phyloP scores from a whole-genome alignment of 2,113 vertebrate genomes.

The Pyxicephalus adspersus region DNA sequence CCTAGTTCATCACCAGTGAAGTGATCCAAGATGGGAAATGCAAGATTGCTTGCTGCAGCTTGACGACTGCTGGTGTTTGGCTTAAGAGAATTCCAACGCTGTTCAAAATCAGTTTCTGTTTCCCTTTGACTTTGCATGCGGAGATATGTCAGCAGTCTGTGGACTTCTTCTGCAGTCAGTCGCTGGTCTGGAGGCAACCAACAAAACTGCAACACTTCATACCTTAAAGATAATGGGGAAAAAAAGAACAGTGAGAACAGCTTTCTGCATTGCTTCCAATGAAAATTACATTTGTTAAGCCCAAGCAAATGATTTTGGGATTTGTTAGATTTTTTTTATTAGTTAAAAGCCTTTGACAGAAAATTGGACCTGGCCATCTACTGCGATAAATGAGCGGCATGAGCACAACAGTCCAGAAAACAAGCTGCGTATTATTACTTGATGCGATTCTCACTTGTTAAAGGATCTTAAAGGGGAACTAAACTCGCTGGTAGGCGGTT shows the following conservation, averaged over 20 bases:
- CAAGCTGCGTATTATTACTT: no score
- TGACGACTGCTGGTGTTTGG: conserved; percentile 81
- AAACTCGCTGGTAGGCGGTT: no score
- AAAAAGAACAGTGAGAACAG: not conserved
- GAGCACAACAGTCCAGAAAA: no score
- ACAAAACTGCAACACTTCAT: conserved; percentile 94
- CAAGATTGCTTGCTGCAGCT: conserved; percentile 77
- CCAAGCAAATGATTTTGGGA: no score
- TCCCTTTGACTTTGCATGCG: conserved; percentile 94
- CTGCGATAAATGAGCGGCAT: no score
- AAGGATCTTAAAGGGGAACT: no score
- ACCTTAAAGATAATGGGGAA: conserved; percentile 72
- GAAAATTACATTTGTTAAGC: no score
- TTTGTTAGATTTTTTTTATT: no score
- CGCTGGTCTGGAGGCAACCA: conserved; percentile 91
- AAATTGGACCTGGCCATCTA: no score
- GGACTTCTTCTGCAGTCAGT: conserved; percentile 91
- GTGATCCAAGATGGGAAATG: conserved; percentile 93
- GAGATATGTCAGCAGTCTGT: conserved; percentile 90
- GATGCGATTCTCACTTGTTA: no score
- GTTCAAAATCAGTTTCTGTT: conserved; percentile 88
- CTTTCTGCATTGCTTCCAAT: not conserved
- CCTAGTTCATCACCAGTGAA: conserved; percentile 84
- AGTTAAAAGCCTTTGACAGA: no score
- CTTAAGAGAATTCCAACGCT: conserved; percentile 93